A percentile compares a stretch with the other conserved stretches of the same genome.
Conservation (phyloP, 2,888 invertebrate species). For the Octonoba sinensis region DNA sequence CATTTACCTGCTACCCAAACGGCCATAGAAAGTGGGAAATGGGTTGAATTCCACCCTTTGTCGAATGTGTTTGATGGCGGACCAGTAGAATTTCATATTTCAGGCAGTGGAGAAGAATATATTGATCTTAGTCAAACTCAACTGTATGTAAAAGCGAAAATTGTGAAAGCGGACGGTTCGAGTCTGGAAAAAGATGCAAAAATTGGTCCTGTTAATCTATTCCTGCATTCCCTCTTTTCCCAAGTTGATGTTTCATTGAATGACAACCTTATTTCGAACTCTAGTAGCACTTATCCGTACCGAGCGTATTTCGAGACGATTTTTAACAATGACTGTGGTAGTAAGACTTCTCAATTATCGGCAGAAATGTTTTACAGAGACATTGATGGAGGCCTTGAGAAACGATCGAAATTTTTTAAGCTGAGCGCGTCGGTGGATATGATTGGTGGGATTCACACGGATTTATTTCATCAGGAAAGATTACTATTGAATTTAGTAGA, state of each 20-base stretch:
- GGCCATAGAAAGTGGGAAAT: background rate
- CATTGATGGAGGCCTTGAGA: slow-evolving; percentile 1
- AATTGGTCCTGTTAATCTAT: slow-evolving; percentile 22
- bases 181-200: background rate
- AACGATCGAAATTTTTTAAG: background rate
- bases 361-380: slow-evolving; percentile 18
- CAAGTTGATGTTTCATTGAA: slow-evolving; percentile 28
- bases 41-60: slow-evolving; percentile 23
- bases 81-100: slow-evolving; percentile 6
- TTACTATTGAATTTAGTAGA: no score
- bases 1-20: slow-evolving; percentile 36
- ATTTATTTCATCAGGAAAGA: slow-evolving; percentile 35
- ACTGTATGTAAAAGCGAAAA: slow-evolving; percentile 29
- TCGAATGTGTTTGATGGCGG: slow-evolving; percentile 6
- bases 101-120: slow-evolving; percentile 30
- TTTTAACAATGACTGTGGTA: slow-evolving; percentile 5
- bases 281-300: slow-evolving; percentile 20
- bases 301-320: slow-evolving; percentile 12
- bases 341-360: slow-evolving; percentile 18
- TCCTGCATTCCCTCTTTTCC: slow-evolving; percentile 29
- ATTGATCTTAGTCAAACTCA: slow-evolving; percentile 27
- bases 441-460: slow-evolving; percentile 31
- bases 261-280: slow-evolving; percentile 11
- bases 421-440: slow-evolving; percentile 9
- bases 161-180: background rate